Percentiles rank a stretch among this genome's conserved stretches.
Conservation (phyloP, 2,797 vertebrate species). For the Lerista edwardsae region DNA sequence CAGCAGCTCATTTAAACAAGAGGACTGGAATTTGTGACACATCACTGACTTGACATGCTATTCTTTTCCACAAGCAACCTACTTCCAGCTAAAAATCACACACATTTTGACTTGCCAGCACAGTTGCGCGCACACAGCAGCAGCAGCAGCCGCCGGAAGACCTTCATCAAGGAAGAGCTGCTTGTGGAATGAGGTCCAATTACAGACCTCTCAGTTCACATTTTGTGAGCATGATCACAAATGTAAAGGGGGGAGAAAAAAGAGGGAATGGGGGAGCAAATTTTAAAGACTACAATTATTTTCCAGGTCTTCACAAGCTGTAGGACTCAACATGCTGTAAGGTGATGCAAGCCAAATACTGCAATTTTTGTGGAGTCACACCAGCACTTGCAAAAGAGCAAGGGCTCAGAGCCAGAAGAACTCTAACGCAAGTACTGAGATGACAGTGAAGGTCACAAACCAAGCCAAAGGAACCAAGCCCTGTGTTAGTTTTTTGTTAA, state of each 20-base stretch:
- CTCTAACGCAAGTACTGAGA: background rate
- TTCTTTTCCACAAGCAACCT: background rate
- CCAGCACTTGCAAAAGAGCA: background rate
- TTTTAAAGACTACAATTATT: background rate
- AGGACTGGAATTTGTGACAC: background rate
- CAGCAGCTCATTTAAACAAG: background rate
- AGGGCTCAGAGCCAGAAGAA: background rate
- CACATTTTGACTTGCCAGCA: no score
- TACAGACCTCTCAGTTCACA: background rate
- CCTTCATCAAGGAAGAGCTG: background rate
- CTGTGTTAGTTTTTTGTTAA: background rate
- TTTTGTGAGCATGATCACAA: background rate
- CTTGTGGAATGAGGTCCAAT: background rate
- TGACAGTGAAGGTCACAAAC: background rate
- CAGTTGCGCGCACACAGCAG: background rate
- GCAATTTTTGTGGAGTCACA: background rate
- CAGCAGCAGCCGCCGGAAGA: background rate
- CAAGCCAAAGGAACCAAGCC: background rate
- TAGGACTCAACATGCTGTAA: background rate
- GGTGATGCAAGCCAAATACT: background rate
- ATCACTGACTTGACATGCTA: rapidly evolving
- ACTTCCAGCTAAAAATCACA: background rate
- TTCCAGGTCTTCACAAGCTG: background rate
- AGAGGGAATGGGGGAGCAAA: background rate
- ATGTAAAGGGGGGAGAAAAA: no score